These are phyloP conservation scores for Periophthalmodon schlosseri DNA, from an alignment of 2,113 vertebrate species.

Conservation along the genomic window DNA sequence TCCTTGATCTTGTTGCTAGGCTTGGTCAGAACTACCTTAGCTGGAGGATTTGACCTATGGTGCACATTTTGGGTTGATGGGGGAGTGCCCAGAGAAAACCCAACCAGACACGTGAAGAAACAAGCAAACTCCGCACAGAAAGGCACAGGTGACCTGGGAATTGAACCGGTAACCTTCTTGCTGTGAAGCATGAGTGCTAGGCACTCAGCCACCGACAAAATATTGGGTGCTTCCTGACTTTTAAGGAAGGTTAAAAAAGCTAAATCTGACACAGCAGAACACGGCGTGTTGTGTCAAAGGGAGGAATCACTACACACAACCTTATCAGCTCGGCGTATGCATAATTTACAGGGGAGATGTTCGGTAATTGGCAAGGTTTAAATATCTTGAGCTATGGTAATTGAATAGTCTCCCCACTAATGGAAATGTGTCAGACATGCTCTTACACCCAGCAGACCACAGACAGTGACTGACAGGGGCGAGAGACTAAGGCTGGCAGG, in stretches of 20 bases:
- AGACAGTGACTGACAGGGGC: constrained; percentile 70
- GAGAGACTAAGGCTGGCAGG: constrained; percentile 42
- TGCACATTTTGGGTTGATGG: no score
- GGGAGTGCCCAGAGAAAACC: no score
- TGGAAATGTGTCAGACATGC: constrained; percentile 81
- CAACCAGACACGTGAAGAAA: no score
- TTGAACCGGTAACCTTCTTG: no score
- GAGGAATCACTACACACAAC: constrained; percentile 71
- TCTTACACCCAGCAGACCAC: constrained; percentile 71
- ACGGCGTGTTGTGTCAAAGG: constrained; percentile 67
- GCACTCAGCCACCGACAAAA: no score
- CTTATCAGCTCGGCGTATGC: constrained; percentile 74
- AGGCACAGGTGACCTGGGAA: no score
- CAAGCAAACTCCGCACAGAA: no score
- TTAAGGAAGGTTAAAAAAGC: neutral
- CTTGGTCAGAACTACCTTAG: no score
- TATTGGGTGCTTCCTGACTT: constrained; percentile 6
- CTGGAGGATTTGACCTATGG: no score
- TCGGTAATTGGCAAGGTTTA: constrained; percentile 82
- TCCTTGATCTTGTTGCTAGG: neutral
- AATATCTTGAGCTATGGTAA: constrained; percentile 80
- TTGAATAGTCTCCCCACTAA: constrained; percentile 82
- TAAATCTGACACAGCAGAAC: constrained; percentile 59
- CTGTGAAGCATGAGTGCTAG: no score
- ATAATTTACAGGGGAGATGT: constrained; percentile 80